A percentile compares a stretch with the other conserved stretches of the same genome.
Evolutionary conservation across 2,888 invertebrate genomes (phyloP).

Genomic region (Drosophila prolongata): DNA sequence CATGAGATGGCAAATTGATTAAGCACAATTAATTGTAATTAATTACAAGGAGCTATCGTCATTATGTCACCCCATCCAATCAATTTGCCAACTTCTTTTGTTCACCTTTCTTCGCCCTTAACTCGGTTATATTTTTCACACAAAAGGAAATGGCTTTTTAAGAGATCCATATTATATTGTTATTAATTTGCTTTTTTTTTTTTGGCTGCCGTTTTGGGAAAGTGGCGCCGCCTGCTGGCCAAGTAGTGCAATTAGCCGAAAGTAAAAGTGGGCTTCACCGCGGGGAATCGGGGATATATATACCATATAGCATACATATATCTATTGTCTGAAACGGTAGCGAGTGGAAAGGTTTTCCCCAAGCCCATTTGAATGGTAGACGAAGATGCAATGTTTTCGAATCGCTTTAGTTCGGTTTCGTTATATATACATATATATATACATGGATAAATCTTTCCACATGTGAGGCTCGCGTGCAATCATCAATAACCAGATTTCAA

Average conservation of each 20-base stretch:
- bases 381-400: constrained; percentile 32
- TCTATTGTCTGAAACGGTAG: constrained; percentile 37
- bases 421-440: neutral
- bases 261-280: constrained; percentile 63
- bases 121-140: neutral
- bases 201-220: constrained; percentile 40
- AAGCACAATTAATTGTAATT: constrained; percentile 59
- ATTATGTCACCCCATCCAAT: constrained; percentile 41
- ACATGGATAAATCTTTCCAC: constrained; percentile 7
- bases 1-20: constrained; percentile 52
- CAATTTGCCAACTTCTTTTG: constrained; percentile 19
- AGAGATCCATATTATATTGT: constrained; percentile 22
- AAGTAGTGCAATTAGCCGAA: constrained; percentile 69
- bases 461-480: constrained; percentile 32
- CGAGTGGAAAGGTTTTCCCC: constrained; percentile 42
- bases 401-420: constrained; percentile 10
- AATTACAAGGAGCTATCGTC: constrained; percentile 41
- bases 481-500: constrained; percentile 41
- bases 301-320: constrained; percentile 4
- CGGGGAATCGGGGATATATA: constrained; percentile 17
- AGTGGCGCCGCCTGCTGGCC: constrained; percentile 61
- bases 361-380: constrained; percentile 32
- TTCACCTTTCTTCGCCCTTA: constrained; percentile 14
- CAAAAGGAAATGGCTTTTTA: constrained; percentile 28
- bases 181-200: constrained; percentile 22